phyloP scores from a whole-genome alignment of 2,888 invertebrate genomes.

The Melinaea marsaeus region DNA sequence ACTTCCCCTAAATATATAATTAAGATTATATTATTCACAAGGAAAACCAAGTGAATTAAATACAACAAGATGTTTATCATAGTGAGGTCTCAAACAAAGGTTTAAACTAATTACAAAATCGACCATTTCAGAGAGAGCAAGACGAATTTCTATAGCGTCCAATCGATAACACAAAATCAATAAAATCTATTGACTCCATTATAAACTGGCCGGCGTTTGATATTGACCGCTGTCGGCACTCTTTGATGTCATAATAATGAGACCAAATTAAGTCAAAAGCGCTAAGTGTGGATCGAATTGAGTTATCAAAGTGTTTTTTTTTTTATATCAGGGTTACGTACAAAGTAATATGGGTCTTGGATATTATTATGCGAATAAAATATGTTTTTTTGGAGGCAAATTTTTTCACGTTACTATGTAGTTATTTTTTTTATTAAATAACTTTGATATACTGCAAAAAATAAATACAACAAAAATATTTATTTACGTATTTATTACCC shows the following conservation, averaged over 20 bases:
- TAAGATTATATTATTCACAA: background rate
- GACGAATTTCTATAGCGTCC: conserved; percentile 48
- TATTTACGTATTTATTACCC: no score
- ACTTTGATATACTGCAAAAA: no score
- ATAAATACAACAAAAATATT: no score
- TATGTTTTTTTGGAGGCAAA: no score
- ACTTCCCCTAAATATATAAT: no score
- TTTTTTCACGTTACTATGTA: no score
- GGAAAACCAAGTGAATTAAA: conserved; percentile 12
- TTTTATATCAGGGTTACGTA: conserved; percentile 41
- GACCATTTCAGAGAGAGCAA: conserved; percentile 63
- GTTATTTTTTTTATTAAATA: no score
- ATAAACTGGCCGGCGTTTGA: conserved; percentile 57
- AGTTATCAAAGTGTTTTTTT: conserved; percentile 73
- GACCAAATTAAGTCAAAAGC: conserved; percentile 75
- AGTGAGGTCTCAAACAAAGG: conserved; percentile 53
- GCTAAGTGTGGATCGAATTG: conserved; percentile 75
- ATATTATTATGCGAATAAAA: no score
- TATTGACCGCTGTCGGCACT: conserved; percentile 59
- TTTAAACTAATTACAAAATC: conserved; percentile 64
- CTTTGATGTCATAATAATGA: conserved; percentile 73
- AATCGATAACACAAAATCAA: conserved; percentile 72
- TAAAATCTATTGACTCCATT: conserved; percentile 59
- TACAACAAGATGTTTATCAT: conserved; percentile 20
- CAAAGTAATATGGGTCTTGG: conserved; percentile 13